Evolutionary conservation across 2,888 invertebrate genomes (phyloP).

Genomic region (Drosophila eohydei): DNA sequence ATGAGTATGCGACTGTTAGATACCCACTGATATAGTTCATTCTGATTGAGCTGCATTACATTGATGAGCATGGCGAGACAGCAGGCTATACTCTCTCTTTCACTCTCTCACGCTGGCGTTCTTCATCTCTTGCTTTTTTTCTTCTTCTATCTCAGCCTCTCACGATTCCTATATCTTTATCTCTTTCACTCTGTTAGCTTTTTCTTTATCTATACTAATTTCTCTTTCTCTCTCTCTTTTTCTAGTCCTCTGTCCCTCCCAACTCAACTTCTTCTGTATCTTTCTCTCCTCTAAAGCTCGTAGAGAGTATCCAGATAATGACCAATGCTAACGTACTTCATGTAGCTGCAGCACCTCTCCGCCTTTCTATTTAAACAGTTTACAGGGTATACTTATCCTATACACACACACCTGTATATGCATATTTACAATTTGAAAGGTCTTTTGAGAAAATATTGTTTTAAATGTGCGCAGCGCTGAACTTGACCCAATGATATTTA

Average conservation of each 20-base stretch:
- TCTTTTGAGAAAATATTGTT: conserved; percentile 70
- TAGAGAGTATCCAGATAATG: background rate
- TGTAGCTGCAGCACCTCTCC: background rate
- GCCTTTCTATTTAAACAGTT: background rate
- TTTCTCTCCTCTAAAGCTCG: background rate
- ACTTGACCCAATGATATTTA: conserved; percentile 81
- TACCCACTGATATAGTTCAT: conserved; percentile 8
- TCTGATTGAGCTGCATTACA: background rate
- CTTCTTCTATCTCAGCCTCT: background rate
- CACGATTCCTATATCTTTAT: background rate
- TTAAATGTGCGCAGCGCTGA: conserved; percentile 69
- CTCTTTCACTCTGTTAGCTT: background rate
- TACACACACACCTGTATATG: background rate
- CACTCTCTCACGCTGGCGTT: no score
- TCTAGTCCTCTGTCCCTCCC: background rate
- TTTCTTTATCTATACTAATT: background rate
- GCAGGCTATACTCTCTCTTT: background rate
- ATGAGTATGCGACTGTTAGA: background rate
- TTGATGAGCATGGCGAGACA: background rate
- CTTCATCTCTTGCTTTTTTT: background rate
- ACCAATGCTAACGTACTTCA: background rate
- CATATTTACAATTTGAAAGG: conserved; percentile 57
- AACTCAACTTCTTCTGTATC: background rate
- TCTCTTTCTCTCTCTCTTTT: background rate
- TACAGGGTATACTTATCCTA: conserved; percentile 20